phyloP scores from a whole-genome alignment of 1,140 invertebrate species.

The Apolygus lucorum region DNA sequence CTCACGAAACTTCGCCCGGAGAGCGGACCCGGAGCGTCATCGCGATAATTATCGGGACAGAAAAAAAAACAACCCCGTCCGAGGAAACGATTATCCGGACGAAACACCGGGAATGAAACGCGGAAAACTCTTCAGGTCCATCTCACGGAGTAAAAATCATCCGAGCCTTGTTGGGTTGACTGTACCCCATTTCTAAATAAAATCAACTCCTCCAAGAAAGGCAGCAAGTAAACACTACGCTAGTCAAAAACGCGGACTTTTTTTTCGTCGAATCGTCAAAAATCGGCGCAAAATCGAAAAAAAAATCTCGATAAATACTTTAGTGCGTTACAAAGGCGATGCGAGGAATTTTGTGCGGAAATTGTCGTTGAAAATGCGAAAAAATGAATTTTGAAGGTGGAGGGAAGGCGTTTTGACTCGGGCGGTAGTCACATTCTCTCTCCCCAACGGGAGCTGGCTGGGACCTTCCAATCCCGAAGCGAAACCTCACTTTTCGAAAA shows the following conservation, averaged over 20 bases:
- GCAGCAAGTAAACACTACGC: conserved; percentile 44
- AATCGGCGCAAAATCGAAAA: too few species aligned
- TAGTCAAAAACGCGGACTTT: conserved; percentile 38
- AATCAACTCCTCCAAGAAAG: conserved; percentile 39
- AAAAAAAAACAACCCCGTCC: neutral
- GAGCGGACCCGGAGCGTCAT: too few species aligned
- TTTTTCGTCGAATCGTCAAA: neutral
- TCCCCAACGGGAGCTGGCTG: conserved; percentile 17
- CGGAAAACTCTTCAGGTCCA: neutral
- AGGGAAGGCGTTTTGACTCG: conserved; percentile 26
- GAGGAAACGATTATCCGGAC: neutral
- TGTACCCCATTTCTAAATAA: conserved; percentile 38
- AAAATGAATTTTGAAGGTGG: neutral
- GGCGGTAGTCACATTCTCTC: conserved; percentile 27
- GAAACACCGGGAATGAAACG: neutral
- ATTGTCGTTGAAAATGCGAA: neutral
- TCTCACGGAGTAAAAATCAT: conserved; percentile 19
- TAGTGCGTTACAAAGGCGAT: too few species aligned
- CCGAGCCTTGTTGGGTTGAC: conserved; percentile 27
- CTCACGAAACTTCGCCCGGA: neutral
- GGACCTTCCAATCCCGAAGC: conserved; percentile 13
- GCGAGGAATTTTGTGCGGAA: too few species aligned
- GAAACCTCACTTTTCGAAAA: neutral
- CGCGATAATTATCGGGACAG: neutral
- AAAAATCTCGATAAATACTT: too few species aligned